A percentile compares a stretch with the other conserved stretches of the same genome.
Conservation (phyloP, 2,888 invertebrate genomes). For the Unio delphinus region DNA sequence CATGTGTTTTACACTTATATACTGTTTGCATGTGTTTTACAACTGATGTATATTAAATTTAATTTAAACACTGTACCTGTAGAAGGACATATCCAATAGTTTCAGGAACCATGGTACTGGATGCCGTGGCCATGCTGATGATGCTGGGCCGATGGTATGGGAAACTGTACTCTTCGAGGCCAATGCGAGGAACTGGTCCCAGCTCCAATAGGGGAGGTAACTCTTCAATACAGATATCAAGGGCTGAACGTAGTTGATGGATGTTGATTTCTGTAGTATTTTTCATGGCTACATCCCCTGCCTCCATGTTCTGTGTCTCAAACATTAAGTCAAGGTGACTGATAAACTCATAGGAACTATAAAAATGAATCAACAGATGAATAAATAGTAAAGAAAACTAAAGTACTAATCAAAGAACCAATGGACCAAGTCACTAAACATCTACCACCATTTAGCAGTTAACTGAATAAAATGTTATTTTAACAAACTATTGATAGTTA, state of each 20-base stretch:
- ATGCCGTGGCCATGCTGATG: constrained; percentile 57
- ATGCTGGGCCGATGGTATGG: constrained; percentile 68
- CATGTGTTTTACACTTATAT: too few relatives aligned
- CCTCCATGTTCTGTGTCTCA: constrained; percentile 65
- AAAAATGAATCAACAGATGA: constrained; percentile 8
- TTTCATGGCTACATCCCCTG: constrained; percentile 44
- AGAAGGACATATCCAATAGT: constrained; percentile 65
- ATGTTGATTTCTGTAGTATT: constrained; percentile 36
- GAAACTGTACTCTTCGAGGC: constrained; percentile 56
- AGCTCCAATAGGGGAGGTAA: constrained; percentile 66
- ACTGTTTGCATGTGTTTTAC: too few relatives aligned
- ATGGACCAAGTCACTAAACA: neutral
- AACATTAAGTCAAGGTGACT: constrained; percentile 60
- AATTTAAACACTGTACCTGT: constrained; percentile 49
- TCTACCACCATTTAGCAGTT: too few relatives aligned
- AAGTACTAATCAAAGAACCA: neutral
- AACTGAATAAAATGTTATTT: too few relatives aligned
- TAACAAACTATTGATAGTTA: too few relatives aligned
- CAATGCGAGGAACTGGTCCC: constrained; percentile 46
- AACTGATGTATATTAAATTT: neutral
- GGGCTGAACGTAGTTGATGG: constrained; percentile 58
- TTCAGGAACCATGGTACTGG: constrained; percentile 64
- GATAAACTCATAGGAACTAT: constrained; percentile 58
- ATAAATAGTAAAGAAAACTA: neutral
- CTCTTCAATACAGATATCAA: constrained; percentile 64